Base-by-base conservation (phyloP, 2,888 invertebrate species). In the Xestia xanthographa region DNA sequence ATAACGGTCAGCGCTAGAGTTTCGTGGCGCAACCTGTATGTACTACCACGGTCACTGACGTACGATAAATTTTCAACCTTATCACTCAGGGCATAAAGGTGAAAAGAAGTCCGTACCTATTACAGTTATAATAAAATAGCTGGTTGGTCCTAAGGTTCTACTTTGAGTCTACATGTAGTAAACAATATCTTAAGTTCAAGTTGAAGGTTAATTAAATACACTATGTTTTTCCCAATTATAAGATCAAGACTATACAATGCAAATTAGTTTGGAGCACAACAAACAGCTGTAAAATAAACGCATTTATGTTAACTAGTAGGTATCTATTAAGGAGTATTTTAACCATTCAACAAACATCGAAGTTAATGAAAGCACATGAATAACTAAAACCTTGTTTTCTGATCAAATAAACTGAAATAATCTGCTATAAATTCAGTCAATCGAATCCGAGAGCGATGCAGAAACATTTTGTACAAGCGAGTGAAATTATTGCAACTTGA, bases 341-440 rank as follows among this genome's bases (percentile, higher is more conserved):
- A 71, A 56, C 53, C 1, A 50, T 38, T 80, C 26, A 38, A 60
- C 60, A 73, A 81, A 62, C 48, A 83, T 26, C 2, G 34, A 62
- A 63, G 69, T 81, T 81, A 76, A 70, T 80, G 56, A 76, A 72
- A 72, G 17, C 29, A 50, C 60, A 20, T 29, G 26, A 66, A 34
- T 72, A 56, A 43, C 38, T 53, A 63, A 69, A 63, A 80, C 38
- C 70, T 56, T 53, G 62, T 26, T 56, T 12, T 6, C 34, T 69
- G n/a, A 58, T 72, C 29, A 70, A 83, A 76, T 76, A 71, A 79
- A 20, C 74, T 58, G 22, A 17, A 26, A 14, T 75, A 38, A 62
- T 70, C 53, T 60, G n/a, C 38, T 72, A 62, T n/a, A 84, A 74
- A 69, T 62, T 71, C 29, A 56, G n/a, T 48, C 8, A 14, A 34